Evolutionary conservation across 2,888 invertebrate genomes (phyloP), one percentile per base, ranked within the genome.

Genomic region (Lepidocyrtinus sp.): DNA sequence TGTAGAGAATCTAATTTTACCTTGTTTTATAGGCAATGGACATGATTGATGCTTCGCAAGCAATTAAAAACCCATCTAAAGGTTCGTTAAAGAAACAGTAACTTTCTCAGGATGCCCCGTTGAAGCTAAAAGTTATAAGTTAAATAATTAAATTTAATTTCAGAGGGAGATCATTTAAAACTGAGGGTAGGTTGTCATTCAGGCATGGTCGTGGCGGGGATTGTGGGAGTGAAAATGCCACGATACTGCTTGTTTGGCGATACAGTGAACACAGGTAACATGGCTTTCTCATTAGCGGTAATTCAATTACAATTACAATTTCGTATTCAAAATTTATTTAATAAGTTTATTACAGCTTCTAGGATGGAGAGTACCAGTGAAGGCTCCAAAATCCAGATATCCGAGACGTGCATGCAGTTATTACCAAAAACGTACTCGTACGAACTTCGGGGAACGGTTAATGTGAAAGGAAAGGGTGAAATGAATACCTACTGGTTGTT

Each of bases 331-430:
- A 26, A 24, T 59, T 5, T n/a, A 7, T 59, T 59, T 19, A 59
- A 59, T 24, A 21, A 7, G n/a, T 63, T 21, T n/a, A n/a, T n/a
- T n/a, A n/a, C n/a, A 86, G 97, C 97, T 0, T 95, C 96, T 0
- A 90, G 96, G 36, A 96, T 98, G 96, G 97, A 97, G 88, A 95
- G 96, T 0, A 96, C 96, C 0, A 95, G 96, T 81, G 93, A 94
- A 87, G 94, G 97, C 0, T 97, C 97, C 95, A 94, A 95, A 89
- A 95, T 98, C 82, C 98, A 98, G 88, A 95, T 98, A 87, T 97
- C 98, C 1, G 94, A 97, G 88, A 93, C 95, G 0, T 97, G 97
- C 0, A 92, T 92, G 87, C 92, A 94, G 85, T 90, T 94, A 17
- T 90, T 98, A 5, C 93, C 95, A 0, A 90, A 92, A 0, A 91